A percentile compares a stretch with the other conserved stretches of the same genome.
Evolutionary conservation across 2,888 invertebrate genomes (phyloP).

Genomic region (Eupeodes latifasciatus): DNA sequence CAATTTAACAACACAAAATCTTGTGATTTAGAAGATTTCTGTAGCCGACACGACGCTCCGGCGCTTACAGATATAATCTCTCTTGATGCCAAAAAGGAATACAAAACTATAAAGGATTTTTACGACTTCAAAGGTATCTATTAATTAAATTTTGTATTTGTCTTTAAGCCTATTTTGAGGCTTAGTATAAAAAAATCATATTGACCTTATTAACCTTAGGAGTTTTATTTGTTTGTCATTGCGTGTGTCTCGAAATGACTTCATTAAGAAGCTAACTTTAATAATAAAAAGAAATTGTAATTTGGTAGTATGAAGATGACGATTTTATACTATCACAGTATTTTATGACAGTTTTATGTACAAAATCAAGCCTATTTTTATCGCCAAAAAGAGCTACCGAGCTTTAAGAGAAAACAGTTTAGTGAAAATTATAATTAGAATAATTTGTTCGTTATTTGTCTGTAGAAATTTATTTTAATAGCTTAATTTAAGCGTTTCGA

Average conservation of each 20-base stretch:
- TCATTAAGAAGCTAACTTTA: slow-evolving; percentile 48
- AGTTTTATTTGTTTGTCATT: neutral
- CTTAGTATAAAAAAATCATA: slow-evolving; percentile 36
- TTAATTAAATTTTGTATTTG: slow-evolving; percentile 52
- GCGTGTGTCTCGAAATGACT: slow-evolving; percentile 44
- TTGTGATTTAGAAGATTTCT: slow-evolving; percentile 20
- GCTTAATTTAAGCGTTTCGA: no score
- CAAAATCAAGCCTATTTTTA: slow-evolving; percentile 14
- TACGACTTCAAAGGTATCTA: slow-evolving; percentile 33
- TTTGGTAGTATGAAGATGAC: slow-evolving; percentile 43
- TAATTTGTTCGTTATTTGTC: no score
- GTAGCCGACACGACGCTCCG: neutral
- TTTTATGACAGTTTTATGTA: neutral
- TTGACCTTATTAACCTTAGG: slow-evolving; percentile 50
- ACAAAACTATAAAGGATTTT: slow-evolving; percentile 10
- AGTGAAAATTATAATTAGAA: no score
- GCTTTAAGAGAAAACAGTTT: neutral
- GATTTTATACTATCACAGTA: slow-evolving; percentile 22
- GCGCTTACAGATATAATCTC: slow-evolving; percentile 52
- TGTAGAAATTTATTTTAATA: no score
- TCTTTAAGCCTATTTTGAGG: slow-evolving; percentile 6
- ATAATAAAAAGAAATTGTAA: slow-evolving; percentile 18
- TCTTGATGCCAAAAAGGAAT: neutral
- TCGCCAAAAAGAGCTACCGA: slow-evolving; percentile 20
- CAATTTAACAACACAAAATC: slow-evolving; percentile 35